Conservation (phyloP, 2,888 invertebrate genomes). For the Spialia ferax region DNA sequence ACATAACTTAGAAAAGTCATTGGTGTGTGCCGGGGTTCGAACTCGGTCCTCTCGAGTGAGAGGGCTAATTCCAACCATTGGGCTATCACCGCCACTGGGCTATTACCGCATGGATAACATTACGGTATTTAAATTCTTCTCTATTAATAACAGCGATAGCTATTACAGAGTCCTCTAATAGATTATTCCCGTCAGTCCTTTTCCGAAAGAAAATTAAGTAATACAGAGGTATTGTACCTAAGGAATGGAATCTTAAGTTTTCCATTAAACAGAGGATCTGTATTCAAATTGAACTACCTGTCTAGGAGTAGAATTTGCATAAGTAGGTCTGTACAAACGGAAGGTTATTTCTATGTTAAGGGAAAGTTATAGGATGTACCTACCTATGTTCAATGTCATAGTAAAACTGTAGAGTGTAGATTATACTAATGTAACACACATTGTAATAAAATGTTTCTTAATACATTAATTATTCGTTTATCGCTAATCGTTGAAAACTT, state of each 20-base stretch:
- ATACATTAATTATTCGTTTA: conserved; percentile 18
- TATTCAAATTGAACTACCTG: conserved; percentile 26
- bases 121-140: too few relatives aligned
- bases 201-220: background rate
- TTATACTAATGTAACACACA: too few relatives aligned
- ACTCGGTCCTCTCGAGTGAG: too few relatives aligned
- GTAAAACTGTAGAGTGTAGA: background rate
- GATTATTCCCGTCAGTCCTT: background rate
- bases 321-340: background rate
- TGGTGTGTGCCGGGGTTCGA: too few relatives aligned
- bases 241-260: conserved; percentile 24
- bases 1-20: too few relatives aligned
- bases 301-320: conserved; percentile 19
- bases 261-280: conserved; percentile 27
- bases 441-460: background rate
- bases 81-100: too few relatives aligned
- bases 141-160: too few relatives aligned
- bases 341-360: conserved; percentile 13
- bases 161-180: background rate
- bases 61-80: too few relatives aligned
- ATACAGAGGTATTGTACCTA: background rate
- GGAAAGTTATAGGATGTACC: background rate
- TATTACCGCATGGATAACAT: too few relatives aligned
- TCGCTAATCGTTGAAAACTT: background rate
- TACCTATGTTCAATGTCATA: background rate